Base-by-base conservation (phyloP, 2,113 vertebrate genomes). In the Prunella fulvescens region DNA sequence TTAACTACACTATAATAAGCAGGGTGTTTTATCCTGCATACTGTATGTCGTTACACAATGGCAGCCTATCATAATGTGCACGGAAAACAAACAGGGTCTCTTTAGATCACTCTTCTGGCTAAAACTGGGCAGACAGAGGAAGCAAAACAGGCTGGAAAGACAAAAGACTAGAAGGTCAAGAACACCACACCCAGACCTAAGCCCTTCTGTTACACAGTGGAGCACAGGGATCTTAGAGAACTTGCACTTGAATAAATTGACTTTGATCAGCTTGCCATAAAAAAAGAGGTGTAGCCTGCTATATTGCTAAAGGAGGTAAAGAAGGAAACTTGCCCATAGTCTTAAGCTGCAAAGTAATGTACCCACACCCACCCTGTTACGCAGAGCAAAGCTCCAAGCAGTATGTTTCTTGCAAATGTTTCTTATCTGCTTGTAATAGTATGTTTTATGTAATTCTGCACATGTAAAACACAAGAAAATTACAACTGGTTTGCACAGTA, bases 101-200 rank as follows among this genome's bases (percentile, higher is more conserved):
- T 93, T 97, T 84, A 96, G 88, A 94, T 62, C 81, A 14, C 54
- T 81, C 80, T 96, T 81, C 76, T 92, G 95, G 95, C 92, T 95
- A 80, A 95, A 95, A 91, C 92, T 37, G 31, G 64, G 88, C 94
- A 97, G 92, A 85, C 76, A 74, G 93, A 97, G 96, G 94, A 97
- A 97, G 92, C 85, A 92, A 97, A 96, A 94, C 91, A 96, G 95
- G 96, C 87, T 31, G 82, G 87, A 97, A 96, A 97, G 81, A 97
- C 95, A 96, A 96, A 97, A 95, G 95, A 92, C 82, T 97, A 81
- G 92, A 96, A 97, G 95, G 86, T 97, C 95, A 97, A 93, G 85
- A 95, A 96, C 74, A 60, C 97, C 97, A 96, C 96, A 94, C 96
- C 97, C 97, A 92, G 80, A 87, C 74, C 87, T 84, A 95, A 97